Evolutionary conservation across 2,113 vertebrate genomes (phyloP).

Genomic region (Promerops cafer): DNA sequence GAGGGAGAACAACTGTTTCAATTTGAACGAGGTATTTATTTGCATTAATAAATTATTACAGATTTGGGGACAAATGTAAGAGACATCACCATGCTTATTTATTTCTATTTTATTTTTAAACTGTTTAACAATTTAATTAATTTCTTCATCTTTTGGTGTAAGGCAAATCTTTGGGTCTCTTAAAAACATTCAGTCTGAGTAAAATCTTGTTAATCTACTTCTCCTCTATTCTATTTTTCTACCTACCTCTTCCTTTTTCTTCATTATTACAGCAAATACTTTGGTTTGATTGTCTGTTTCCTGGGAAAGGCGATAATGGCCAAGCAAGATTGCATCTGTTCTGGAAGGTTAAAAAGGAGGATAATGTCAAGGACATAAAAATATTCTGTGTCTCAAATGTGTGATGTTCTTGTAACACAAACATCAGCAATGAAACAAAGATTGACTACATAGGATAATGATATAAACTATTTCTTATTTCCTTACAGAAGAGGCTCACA

Average conservation of each 20-base stretch:
- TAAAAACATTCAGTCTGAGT: neutral
- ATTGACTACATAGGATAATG: neutral
- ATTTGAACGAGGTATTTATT: neutral
- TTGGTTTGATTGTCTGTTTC: conserved; percentile 99
- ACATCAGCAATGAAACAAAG: neutral
- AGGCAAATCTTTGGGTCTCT: neutral
- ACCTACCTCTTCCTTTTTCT: conserved; percentile 93
- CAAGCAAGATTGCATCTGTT: conserved; percentile 88
- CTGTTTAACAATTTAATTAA: rapidly evolving
- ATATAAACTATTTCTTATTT: neutral
- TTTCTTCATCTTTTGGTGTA: neutral
- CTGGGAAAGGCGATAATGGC: conserved; percentile 96
- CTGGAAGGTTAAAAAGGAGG: conserved; percentile 66
- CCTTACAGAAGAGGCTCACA: neutral
- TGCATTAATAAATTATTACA: neutral
- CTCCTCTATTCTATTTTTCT: neutral
- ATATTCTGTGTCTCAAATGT: neutral
- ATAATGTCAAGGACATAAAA: neutral
- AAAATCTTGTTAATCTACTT: neutral
- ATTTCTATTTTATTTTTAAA: neutral
- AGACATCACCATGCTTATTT: neutral
- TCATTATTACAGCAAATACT: conserved; percentile 97
- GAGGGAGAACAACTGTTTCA: neutral
- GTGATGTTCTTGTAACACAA: neutral
- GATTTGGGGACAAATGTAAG: neutral